Base-by-base conservation (phyloP, 2,797 vertebrate species). In the Rallus crepitans region DNA sequence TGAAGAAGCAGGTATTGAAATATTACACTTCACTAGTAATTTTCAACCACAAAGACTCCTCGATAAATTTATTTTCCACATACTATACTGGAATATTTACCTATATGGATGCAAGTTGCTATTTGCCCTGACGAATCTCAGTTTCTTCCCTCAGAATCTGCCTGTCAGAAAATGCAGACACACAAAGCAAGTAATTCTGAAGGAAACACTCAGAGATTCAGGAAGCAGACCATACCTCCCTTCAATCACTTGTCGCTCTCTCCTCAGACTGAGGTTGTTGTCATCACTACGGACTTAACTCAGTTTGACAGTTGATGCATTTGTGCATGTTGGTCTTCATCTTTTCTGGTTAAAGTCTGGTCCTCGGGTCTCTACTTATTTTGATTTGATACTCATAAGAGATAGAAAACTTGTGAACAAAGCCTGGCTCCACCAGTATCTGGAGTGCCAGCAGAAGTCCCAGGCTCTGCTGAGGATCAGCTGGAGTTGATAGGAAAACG, bases 151-250 rank as follows among this genome's bases (percentile, higher is more conserved):
- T 96, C 53, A 76, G 94, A 92, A 93, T 93, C 82, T 96, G 59
- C 85, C 93, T 96, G 90, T 96, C 96, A 96, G 92, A 89, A 93
- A 97, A 97, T 95, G 83, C 85, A 97, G 94, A 90, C 39, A 57
- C 72, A 95, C 70, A 90, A 88, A 89, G 93, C 81, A 91, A 93
- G 75, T 92, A 93, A 97, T 97, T 93, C 80, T 61, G 78, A 87
- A 89, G 82, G 84, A 97, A 95, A 81, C 47, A 50, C 68, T 94
- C 91, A 69, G 20, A 84, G 87, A 91, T 95, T 94, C 30, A 17
- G 80, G 90, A 97, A 93, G 89, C 72, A 95, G 90, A 90, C 40
- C 71, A 82, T 90, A 80, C 75, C 35, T 96, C 45, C 52, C 72
- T 93, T 96, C 94, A 89, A 75, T 90, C 75, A 65, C n/a, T 70